These are phyloP conservation scores for Phortica variegata DNA, from an alignment of 1,140 invertebrate genomes.

Conservation along the genomic window DNA sequence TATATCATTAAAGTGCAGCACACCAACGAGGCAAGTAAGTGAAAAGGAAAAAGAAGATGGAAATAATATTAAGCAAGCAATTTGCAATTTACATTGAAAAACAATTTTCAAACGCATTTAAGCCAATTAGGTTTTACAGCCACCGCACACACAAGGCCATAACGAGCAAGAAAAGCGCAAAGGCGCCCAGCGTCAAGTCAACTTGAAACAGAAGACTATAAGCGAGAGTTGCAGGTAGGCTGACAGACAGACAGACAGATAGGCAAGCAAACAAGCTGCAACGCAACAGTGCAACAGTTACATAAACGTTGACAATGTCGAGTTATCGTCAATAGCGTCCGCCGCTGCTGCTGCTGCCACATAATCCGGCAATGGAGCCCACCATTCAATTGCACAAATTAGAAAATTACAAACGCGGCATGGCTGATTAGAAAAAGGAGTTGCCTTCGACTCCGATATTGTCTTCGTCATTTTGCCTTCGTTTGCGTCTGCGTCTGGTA, in stretches of 20 bases:
- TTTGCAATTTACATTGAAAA: constrained; percentile 26
- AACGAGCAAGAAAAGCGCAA: constrained; percentile 40
- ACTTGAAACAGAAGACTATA: too few species aligned
- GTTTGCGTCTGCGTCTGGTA: constrained; percentile 10
- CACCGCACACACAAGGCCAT: constrained; percentile 24
- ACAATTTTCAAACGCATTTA: constrained; percentile 3
- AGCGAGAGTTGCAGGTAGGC: too few species aligned
- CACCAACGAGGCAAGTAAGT: too few species aligned
- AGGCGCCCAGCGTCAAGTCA: too few species aligned
- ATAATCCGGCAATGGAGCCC: too few species aligned
- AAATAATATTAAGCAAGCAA: constrained; percentile 10
- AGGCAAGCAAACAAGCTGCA: constrained; percentile 12
- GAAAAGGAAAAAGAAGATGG: too few species aligned
- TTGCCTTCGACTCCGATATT: constrained; percentile 21
- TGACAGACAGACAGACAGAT: too few species aligned
- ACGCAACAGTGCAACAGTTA: constrained; percentile 1
- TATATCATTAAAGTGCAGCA: too few species aligned
- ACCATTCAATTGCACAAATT: constrained; percentile 27
- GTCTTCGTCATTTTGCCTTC: constrained; percentile 12
- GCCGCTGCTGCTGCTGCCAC: too few species aligned
- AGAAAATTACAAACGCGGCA: constrained; percentile 46
- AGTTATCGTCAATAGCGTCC: too few species aligned
- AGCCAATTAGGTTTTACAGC: constrained; percentile 2
- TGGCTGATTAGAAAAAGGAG: constrained; percentile 49
- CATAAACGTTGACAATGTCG: too few species aligned